A percentile compares a stretch with the other conserved stretches of the same genome.
Evolutionary conservation across 2,888 invertebrate species (phyloP).

Genomic region (Lasioglossum zephyrum): DNA sequence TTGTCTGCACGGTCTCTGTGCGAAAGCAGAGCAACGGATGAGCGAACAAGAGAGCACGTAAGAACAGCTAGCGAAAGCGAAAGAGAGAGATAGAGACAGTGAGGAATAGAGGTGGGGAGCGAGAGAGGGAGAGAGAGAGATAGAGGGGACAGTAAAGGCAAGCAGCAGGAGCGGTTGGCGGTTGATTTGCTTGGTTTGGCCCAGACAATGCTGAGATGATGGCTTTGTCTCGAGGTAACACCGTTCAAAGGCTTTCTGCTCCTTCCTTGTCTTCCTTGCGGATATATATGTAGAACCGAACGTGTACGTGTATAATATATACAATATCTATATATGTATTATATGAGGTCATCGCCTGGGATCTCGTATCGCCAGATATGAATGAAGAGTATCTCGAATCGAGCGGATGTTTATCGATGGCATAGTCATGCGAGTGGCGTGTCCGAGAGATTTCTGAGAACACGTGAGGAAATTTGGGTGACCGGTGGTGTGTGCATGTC

Average conservation of each 20-base stretch:
- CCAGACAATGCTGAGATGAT: constrained; percentile 80
- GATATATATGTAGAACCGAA: background rate
- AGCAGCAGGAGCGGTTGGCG: constrained; percentile 70
- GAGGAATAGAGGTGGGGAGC: background rate
- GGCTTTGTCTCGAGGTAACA: constrained; percentile 81
- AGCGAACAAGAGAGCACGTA: constrained; percentile 35
- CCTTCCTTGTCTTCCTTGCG: constrained; percentile 57
- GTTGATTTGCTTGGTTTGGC: constrained; percentile 81
- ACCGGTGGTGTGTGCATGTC: background rate
- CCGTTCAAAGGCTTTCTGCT: constrained; percentile 75
- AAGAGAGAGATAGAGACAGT: constrained; percentile 21
- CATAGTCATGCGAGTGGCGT: background rate
- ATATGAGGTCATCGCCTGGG: background rate
- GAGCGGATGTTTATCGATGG: background rate
- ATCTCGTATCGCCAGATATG: background rate
- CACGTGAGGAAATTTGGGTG: background rate
- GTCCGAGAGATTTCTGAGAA: background rate
- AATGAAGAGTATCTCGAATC: background rate
- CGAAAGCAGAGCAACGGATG: constrained; percentile 58
- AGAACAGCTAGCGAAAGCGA: constrained; percentile 36
- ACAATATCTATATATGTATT: background rate
- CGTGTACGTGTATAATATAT: background rate
- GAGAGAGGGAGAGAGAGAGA: constrained; percentile 12
- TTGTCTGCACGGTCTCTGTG: constrained; percentile 45
- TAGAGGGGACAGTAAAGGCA: constrained; percentile 50